Base-by-base conservation (phyloP, 2,888 invertebrate species). In the Nasonovia ribisnigri region DNA sequence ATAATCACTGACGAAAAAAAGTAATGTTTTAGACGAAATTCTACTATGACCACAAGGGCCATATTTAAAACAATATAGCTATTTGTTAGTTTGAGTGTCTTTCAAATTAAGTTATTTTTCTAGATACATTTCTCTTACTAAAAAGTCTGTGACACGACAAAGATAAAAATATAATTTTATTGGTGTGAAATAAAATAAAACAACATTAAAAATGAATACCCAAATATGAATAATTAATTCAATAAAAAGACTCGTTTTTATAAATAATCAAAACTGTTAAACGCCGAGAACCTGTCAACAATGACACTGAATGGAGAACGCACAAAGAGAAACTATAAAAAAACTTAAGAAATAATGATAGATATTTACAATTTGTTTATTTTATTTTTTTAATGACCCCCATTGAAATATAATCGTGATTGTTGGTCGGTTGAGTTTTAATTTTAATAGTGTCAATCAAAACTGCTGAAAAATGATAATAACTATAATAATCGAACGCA, bases 381-480 rank as follows among this genome's bases (percentile, higher is more conserved):
- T 67, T 67, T 67, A n/a, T n/a, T 67, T 67, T 67, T 60, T 29
- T 60, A 67, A 60, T n/a, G 67, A n/a, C n/a, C n/a, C n/a, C n/a
- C 16, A 67, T n/a, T 67, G n/a, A 67, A n/a, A 67, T 16, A 67
- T 67, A 67, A 67, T 67, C n/a, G 5, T 67, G 67, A n/a, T 67
- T 67, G 67, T 16, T 67, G 1, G 16, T n/a, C n/a, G 60, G n/a
- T 67, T n/a, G 67, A 16, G n/a, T 67, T 67, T 67, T 67, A 67
- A 67, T 67, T 16, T 67, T n/a, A 67, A 67, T 13, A 5, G 67
- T 67, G n/a, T 67, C 67, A 5, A 67, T 67, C 67, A 67, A 67
- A 67, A n/a, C 16, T 54, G n/a, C 67, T 67, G 67, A 67, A 67
- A 67, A 54, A 54, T 20, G 20, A 67, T 67, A 3, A 60, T 1